Evolutionary conservation across 2,113 vertebrate genomes (phyloP).

Genomic region (Dermatemys mawii): DNA sequence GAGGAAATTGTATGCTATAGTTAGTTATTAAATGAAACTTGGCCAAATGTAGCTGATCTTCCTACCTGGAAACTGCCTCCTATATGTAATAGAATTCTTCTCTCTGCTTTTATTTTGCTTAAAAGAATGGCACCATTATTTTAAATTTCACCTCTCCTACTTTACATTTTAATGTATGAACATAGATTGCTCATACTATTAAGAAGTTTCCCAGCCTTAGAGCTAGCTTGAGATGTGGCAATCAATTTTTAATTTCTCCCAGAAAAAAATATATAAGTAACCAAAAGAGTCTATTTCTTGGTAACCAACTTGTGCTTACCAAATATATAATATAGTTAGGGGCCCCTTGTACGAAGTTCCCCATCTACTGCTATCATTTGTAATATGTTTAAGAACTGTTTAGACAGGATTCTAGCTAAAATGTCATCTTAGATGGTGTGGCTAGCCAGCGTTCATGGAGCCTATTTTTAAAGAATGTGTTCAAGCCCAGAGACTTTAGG

Average conservation of each 20-base stretch:
- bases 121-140: too few relatives aligned
- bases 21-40: not conserved
- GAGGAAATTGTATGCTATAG: not conserved
- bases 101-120: too few relatives aligned
- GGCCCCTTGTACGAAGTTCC: not conserved
- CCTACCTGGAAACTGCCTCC: too few relatives aligned
- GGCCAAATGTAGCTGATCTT: too few relatives aligned
- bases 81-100: too few relatives aligned
- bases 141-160: too few relatives aligned
- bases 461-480: not conserved
- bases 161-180: too few relatives aligned
- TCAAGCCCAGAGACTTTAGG: not conserved
- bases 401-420: not conserved
- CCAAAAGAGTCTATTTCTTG: not conserved
- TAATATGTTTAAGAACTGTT: not conserved
- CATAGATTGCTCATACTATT: too few relatives aligned
- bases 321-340: fast-evolving
- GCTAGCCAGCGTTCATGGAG: not conserved
- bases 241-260: not conserved
- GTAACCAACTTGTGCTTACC: not conserved
- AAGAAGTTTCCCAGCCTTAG: not conserved
- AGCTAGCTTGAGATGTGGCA: too few relatives aligned
- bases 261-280: not conserved
- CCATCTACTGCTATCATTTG: not conserved
- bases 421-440: not conserved